These are phyloP conservation scores for Chaetura pelagica DNA, from an alignment of 2,113 vertebrate species.

Conservation along the genomic window DNA sequence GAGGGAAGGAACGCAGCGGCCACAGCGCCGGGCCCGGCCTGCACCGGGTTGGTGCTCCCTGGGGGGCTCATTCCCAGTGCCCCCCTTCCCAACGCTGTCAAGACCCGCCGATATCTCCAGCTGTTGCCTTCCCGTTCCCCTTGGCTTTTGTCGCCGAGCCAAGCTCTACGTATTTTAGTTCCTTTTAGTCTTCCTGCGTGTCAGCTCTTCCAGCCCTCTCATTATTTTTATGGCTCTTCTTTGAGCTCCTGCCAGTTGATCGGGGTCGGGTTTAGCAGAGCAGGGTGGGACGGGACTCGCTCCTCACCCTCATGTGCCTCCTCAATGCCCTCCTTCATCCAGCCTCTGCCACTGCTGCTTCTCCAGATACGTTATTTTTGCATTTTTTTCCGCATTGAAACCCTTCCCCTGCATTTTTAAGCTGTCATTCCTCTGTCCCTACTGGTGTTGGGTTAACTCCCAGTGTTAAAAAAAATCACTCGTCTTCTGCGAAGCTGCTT, in stretches of 20 bases:
- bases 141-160: neutral
- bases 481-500: neutral
- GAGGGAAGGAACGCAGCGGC: constrained; percentile 38
- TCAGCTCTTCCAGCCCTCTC: constrained; percentile 54
- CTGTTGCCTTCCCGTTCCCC: constrained; percentile 28
- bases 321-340: constrained; percentile 17
- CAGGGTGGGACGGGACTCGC: neutral
- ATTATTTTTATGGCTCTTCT: constrained; percentile 56
- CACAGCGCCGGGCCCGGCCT: rapidly evolving
- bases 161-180: neutral
- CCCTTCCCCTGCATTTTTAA: neutral
- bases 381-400: neutral
- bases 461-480: rapidly evolving
- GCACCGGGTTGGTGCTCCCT: neutral
- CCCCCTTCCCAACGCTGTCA: neutral
- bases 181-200: constrained; percentile 37
- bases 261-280: neutral
- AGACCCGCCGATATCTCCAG: neutral
- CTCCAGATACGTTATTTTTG: neutral
- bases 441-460: rapidly evolving
- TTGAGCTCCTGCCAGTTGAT: constrained; percentile 20
- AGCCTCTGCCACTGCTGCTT: neutral
- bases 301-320: neutral
- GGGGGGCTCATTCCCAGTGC: neutral
- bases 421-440: neutral